Evolutionary conservation across 2,113 vertebrate genomes (phyloP).

Genomic region (Brachypteracias leptosomus): DNA sequence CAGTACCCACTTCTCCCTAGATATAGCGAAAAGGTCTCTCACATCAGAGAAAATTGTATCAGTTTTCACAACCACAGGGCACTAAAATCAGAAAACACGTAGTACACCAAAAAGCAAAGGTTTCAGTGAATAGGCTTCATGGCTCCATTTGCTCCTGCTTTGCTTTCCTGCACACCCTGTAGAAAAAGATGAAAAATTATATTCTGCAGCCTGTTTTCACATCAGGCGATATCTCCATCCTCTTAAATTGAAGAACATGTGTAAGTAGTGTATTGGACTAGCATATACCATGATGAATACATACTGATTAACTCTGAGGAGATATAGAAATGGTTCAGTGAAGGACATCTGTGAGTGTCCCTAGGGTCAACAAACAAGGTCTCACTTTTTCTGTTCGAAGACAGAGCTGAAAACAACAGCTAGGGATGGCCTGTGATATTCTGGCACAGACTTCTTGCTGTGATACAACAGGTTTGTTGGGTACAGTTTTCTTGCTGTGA

Average conservation of each 20-base stretch:
- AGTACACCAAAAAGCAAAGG: neutral
- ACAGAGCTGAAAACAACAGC: neutral
- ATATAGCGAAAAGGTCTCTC: neutral
- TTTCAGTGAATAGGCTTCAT: neutral
- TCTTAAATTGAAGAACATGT: neutral
- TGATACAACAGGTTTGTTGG: neutral
- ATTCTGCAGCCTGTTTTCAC: neutral
- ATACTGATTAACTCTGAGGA: neutral
- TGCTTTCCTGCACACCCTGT: neutral
- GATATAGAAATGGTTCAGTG: neutral
- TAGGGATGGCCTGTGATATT: neutral
- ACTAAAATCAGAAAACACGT: neutral
- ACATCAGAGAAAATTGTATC: neutral
- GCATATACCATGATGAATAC: neutral
- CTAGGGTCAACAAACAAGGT: rapidly evolving
- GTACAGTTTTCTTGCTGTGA: neutral
- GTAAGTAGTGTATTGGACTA: neutral
- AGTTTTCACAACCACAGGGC: neutral
- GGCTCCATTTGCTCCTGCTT: neutral
- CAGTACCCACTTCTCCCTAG: neutral
- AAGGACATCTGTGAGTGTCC: neutral
- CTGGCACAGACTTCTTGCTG: neutral
- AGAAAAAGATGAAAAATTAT: neutral
- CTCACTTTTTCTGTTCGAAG: neutral
- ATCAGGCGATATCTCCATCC: neutral